Base-by-base conservation (phyloP, 2,797 vertebrate genomes). In the Melanogrammus aeglefinus region DNA sequence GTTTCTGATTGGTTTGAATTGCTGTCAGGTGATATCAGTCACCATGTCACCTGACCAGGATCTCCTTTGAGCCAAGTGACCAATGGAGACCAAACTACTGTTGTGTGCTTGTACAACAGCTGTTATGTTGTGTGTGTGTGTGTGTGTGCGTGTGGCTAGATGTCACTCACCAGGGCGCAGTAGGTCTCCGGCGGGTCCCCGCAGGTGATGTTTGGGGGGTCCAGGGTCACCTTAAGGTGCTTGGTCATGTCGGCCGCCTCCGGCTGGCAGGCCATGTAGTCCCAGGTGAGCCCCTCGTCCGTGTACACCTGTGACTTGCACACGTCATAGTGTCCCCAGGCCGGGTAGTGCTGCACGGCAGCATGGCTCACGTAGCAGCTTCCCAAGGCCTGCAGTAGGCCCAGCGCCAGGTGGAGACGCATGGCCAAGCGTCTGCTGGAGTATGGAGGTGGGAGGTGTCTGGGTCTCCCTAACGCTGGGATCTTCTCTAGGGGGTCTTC, bases 241-340 rank as follows among this genome's bases (percentile, higher is more conserved):
- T 96, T 96, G 88, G 97, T 98, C 97, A 99, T 97, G 89, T 99
- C 97, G 39, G 95, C 96, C 35, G 96, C 96, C 93, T 99, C 97
- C 0, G 98, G 98, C 83, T 99, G 97, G 90, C 98, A 99, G 83
- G 98, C 98, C 96, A 97, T 98, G 93, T 99, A 99, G 96, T 99
- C 97, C 98, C 97, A 99, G 84, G 96, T 95, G 78, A 97, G 94
- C 81, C 96, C 97, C 88, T 98, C 97, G 73, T 99, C 98, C 0
- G 96, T 96, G 91, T 97, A 98, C 85, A 97, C 92, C 88, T 97
- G 96, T 81, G 96, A 97, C 91, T 99, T 99, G 83, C 98, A 99
- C 79, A 99, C 95, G 0, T 99, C 98, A 29, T 99, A 99, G 92
- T 99, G 98, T 85, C 97, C 97, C 97, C 97, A 98, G 2, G 96